Base-by-base conservation (phyloP, 2,113 vertebrate genomes). In the Peromyscus leucopus region DNA sequence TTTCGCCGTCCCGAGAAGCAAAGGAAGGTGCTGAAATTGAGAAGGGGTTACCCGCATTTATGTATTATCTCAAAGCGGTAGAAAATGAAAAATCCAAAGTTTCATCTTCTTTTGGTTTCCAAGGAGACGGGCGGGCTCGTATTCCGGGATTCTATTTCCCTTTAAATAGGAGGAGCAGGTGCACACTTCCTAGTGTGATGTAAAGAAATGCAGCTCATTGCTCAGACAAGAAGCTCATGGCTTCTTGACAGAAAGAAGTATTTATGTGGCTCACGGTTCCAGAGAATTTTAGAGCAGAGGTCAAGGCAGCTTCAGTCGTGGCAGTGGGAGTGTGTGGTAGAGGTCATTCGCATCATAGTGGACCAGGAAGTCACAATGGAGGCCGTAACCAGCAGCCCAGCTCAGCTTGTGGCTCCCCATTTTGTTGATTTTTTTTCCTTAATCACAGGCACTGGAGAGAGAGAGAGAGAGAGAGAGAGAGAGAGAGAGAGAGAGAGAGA, bases 21-120 rank as follows among this genome's bases (percentile, higher is more conserved):
- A 51, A 31, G 65, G n/a, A 85, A 76, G 83, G 94, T 67, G 76
- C 57, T 75, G 86, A 15, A 59, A 72, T 96, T 92, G 69, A 90
- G 51, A 51, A 89, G 79, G 92, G 79, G 89, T 97, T 86, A 79
- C 39, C 80, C 59, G 63, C 85, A 57, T 95, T 85, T 69, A 48
- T 46, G 48, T 83, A 80, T 93, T 93, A 96, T 80, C 92, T 96
- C 95, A 67, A 87, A 96, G 59, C 26, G 80, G 57, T 36, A 7
- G 78, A 89, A 95, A 96, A 92, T 63, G 88, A 96, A 97, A 93
- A 90, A n/a, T 26, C 71, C 71, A 19, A 80, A 91, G 86, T 94
- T 78, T 90, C 65, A 42, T 91, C 92, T 82, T 87, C 92, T 67
- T 90, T 93, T 65, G 75, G 97, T 97, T 97, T 98, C 96, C 96